Conservation (phyloP, 2,888 invertebrate species). For the Caenorhabditis sp. region DNA sequence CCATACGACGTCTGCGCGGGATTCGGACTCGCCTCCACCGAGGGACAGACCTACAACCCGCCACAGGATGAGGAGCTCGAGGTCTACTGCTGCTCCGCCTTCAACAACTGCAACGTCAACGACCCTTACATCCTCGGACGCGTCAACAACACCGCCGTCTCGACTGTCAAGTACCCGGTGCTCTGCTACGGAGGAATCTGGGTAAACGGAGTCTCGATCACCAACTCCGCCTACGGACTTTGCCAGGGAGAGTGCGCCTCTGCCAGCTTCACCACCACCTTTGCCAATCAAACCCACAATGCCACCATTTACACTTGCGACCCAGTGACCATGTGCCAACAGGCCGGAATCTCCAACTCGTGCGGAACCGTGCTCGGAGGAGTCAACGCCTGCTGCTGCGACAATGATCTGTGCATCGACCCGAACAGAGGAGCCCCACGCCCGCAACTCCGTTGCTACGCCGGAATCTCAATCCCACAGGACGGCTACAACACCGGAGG, state of each 20-base stretch:
- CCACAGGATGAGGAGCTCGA: constrained; percentile 64
- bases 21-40: constrained; percentile 60
- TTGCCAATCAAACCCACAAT: constrained; percentile 38
- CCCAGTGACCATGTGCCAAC: constrained; percentile 49
- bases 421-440: constrained; percentile 51
- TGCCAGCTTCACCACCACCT: constrained; percentile 47
- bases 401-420: constrained; percentile 57
- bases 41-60: constrained; percentile 60
- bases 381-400: constrained; percentile 58
- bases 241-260: constrained; percentile 66
- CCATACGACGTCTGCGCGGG: constrained; percentile 63
- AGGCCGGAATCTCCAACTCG: constrained; percentile 46
- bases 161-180: constrained; percentile 63
- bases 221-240: constrained; percentile 52
- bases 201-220: constrained; percentile 60
- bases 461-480: constrained; percentile 60
- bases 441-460: constrained; percentile 52
- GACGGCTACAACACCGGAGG: constrained; percentile 63
- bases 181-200: constrained; percentile 63
- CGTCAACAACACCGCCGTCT: constrained; percentile 52
- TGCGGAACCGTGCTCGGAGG: constrained; percentile 52
- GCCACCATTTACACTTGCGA: constrained; percentile 61
- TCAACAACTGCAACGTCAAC: constrained; percentile 66
- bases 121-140: constrained; percentile 42
- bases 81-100: constrained; percentile 60